Evolutionary conservation across 2,888 invertebrate species (phyloP), one percentile per base, ranked within the genome.

Genomic region (Plebejus melissa): DNA sequence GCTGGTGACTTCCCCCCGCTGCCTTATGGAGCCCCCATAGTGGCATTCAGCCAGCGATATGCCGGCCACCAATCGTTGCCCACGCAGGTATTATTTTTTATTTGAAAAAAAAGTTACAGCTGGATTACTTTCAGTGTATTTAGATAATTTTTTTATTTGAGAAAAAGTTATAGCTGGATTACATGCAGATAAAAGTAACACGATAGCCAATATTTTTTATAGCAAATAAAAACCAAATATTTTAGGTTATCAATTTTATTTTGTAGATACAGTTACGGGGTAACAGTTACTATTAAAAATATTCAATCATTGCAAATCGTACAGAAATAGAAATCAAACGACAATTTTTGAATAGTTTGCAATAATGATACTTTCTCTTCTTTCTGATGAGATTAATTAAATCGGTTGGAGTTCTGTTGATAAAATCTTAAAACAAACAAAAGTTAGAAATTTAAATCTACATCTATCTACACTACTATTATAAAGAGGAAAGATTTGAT

Each of bases 41-140:
- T 96, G 74, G 95, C 96, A 9, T 97, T 97, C 88, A 96, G 96
- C 77, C 98, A 98, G 86, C 94, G 96, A 80, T 95, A 95, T 89
- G 96, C 96, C 79, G 98, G 98, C 0, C 96, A 97, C 82, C 98
- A 98, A 86, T 95, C 95, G 76, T 89, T 98, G 79, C 97, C 98
- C 4, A 95, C 96, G 46, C 96, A 96, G 93, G 96, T 96, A 74
- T 69, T 65, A 38, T 54, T 54, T 54, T 50, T 54, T 4, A 1
- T 54, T 54, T 54, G 0, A 4, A 54, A 3, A 3, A 50, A 54
- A 54, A 54, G 54, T 54, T 16, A 54, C 16, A 54, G 16, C 16
- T 54, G 0, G 16, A 54, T 54, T 54, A 16, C 16, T 7, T 2
- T 7, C 46, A 46, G 41, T 9, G 41, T 41, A 46, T 46, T 9